Base-by-base conservation (phyloP, 2,113 vertebrate species). In the Catharus fuscescens region DNA sequence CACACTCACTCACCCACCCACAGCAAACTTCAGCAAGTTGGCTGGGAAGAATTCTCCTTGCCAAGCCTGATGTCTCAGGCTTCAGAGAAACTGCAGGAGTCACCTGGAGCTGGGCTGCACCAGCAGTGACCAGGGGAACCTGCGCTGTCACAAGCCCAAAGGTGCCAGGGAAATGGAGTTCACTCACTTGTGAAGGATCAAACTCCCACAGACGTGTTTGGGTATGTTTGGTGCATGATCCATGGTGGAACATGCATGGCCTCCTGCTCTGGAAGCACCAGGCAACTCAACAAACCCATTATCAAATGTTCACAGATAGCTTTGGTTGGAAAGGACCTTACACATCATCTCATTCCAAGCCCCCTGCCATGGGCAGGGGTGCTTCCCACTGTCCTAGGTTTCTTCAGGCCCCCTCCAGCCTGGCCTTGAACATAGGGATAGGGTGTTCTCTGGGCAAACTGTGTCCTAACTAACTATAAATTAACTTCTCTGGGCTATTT, bases 201-300 rank as follows among this genome's bases (percentile, higher is more conserved):
- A 19, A 76, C 64, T 52, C 15, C 29, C 36, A 71, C 5, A 32
- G 0, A 2, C 0, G 6, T 24, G 6, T 34, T 42, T 15, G 19
- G 52, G 34, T 32, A 6, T 1, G 0, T 2, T 65, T 44, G 31
- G 26, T 67, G 15, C 15, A 9, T 3, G 15, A 11, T 57, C 59
- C 29, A 13, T 0, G 1, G 5, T 21, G 23, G 34, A 72, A 77
- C 8, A 54, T 1, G 1, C 0, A 1, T 31, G 16, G 26, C 47
- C 6, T 29, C 25, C 18, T 12, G 34, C 10, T 8, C 44, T 28
- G 29, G 38, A 9, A 73, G 52, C 14, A 10, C 23, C 64, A 65
- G 32, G 10, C 5, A 73, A 70, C 0, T 9, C 17, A 3, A 36
- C 5, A 69, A 86, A 69, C 3, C 3, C 36, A 31, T 45, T 34